These are phyloP conservation scores for Chauna torquata DNA, from an alignment of 2,113 vertebrate species.

Conservation along the genomic window DNA sequence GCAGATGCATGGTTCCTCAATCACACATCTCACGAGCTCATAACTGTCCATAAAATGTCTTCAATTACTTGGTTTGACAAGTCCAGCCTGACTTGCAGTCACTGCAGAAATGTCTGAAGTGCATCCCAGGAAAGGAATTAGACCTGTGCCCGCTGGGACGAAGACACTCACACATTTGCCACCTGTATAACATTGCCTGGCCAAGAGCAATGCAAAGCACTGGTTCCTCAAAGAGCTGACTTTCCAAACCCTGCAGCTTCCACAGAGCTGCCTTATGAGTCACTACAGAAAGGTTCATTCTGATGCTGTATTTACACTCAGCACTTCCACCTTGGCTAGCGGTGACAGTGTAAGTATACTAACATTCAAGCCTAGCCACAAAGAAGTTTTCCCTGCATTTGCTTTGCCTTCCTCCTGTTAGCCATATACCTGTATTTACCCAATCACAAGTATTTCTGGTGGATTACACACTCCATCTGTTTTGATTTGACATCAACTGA, in stretches of 20 bases:
- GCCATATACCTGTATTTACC: background rate
- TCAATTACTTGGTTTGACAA: background rate
- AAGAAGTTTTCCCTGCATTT: background rate
- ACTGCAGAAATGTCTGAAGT: background rate
- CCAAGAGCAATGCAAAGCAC: background rate
- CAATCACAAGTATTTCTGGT: background rate
- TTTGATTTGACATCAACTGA: background rate
- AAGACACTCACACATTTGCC: background rate
- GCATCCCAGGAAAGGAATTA: background rate
- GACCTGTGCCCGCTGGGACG: background rate
- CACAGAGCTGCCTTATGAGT: background rate
- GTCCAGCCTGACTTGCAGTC: background rate
- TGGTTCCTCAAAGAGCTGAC: background rate
- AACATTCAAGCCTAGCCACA: background rate
- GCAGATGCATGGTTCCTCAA: accelerated
- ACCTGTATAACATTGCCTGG: background rate
- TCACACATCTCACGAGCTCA: background rate
- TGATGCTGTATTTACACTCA: background rate
- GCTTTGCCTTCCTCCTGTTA: background rate
- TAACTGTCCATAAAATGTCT: background rate
- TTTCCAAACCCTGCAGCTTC: background rate
- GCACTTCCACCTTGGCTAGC: background rate
- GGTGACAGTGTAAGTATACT: background rate
- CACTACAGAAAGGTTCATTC: background rate
- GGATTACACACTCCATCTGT: background rate